Evolutionary conservation across 2,888 invertebrate genomes (phyloP).

Genomic region (Elegia similella): DNA sequence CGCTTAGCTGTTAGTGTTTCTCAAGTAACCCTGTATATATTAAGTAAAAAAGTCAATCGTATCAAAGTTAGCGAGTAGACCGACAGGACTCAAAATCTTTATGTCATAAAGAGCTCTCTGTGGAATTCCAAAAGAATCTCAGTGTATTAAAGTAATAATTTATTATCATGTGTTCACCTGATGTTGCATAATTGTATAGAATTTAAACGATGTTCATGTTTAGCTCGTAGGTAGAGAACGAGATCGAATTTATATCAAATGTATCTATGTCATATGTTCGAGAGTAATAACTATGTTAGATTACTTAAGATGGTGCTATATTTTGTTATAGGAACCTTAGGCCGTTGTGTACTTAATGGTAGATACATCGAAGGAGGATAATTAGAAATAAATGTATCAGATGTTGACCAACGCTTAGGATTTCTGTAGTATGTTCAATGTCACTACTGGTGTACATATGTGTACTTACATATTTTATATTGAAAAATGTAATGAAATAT

Average conservation of each 20-base stretch:
- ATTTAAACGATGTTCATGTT: conserved; percentile 41
- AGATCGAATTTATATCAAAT: conserved; percentile 67
- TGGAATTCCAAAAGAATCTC: conserved; percentile 19
- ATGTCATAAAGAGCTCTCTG: background rate
- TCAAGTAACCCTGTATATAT: too few relatives aligned
- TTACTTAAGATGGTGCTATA: conserved; percentile 60
- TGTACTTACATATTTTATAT: background rate
- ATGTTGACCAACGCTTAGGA: conserved; percentile 30
- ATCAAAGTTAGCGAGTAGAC: background rate
- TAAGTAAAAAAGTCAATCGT: too few relatives aligned
- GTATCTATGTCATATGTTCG: conserved; percentile 36
- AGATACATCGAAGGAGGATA: conserved; percentile 28
- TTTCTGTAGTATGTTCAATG: conserved; percentile 5
- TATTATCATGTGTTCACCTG: conserved; percentile 50
- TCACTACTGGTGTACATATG: background rate
- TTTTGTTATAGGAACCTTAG: conserved; percentile 47
- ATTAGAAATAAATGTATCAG: conserved; percentile 18
- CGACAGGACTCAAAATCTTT: background rate
- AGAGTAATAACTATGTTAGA: conserved; percentile 28
- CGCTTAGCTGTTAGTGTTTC: too few relatives aligned
- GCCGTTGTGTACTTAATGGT: conserved; percentile 39
- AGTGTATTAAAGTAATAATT: conserved; percentile 28
- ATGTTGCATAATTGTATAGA: conserved; percentile 40
- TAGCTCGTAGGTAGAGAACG: conserved; percentile 43
- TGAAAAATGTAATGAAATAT: background rate